Evolutionary conservation across 2,888 invertebrate species (phyloP), one percentile per base, ranked within the genome.

Genomic region (Zygothrica quintamaculata): DNA sequence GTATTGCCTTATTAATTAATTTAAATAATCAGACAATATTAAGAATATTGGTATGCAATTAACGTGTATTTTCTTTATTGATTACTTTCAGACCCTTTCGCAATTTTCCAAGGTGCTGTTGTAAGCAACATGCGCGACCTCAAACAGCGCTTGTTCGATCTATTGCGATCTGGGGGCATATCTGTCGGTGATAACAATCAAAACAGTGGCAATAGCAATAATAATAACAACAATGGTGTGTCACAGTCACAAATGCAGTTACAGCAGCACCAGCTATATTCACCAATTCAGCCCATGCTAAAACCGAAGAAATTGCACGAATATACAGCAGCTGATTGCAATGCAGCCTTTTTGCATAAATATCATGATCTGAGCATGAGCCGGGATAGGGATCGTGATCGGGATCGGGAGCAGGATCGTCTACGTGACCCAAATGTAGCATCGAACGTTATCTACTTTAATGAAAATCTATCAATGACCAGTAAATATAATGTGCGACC

Each of bases 401-500:
- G 62, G 0, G 65, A 68, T 1, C 4, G 52, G 6, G 65, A 65
- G 25, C 9, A n/a, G 11, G 34, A 47, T 26, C 40, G 48, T 25
- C 16, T 60, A 33, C 26, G 33, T 12, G 31, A 67, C 31, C 33
- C 60, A 0, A 62, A 57, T 7, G 57, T 62, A 0, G 37, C 60
- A 9, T 39, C 47, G n/a, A 89, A 88, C 65, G 79, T 91, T 1
- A 91, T 91, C n/a, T 89, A 91, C 56, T 90, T 91, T 51, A 91
- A 91, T 67, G 91, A 91, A 60, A 91, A 91, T 65, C 81, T 91
- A n/a, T 90, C 91, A 33, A 91, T 91, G 91, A 85, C 91, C 34
- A 90, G 90, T 65, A 90, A 90, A 74, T 90, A 88, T 43, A 86
- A 89, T 59, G 85, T 88, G 48, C 84, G 82, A 0, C 86, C 85